Base-by-base conservation (phyloP, 1,140 invertebrate species). In the Lamellibrachia luymesi region DNA sequence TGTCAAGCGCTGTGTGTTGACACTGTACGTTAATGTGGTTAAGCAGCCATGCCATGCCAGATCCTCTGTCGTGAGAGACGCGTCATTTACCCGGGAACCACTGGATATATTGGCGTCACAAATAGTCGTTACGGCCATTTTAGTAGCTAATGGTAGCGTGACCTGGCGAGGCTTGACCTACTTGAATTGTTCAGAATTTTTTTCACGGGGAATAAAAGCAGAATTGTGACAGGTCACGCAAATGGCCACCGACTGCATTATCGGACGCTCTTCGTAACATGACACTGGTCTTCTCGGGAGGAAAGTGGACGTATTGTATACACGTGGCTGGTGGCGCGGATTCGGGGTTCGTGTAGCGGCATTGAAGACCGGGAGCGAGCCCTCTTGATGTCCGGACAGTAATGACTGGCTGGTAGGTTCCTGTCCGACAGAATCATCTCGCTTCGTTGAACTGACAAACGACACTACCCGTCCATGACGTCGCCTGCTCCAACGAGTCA, bases 121-220 rank as follows among this genome's bases (percentile, higher is more conserved):
- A 80, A 22, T 80, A 80, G 64, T 22, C 64, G 64, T 80, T 80
- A 80, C 64, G 64, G 64, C 64, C 64, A 80, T 80, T 80, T 80
- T 80, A 80, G 64, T 80, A 80, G 64, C 64, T 80, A 80, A 80
- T 80, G 64, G 64, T 80, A 80, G 64, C 64, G 64, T 80, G 64
- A 80, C 64, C 64, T 22, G 64, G 2, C 64, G 64, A 17, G 64
- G 64, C 64, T 80, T 80, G 64, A 80, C 64, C 64, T 80, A 80
- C 8, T 80, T 80, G 13, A 80, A 80, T 80, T 80, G 64, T 80
- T 80, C 13, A 22, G 64, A 22, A 22, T 80, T 80, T 80, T 80
- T 80, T 22, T 80, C 13, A 80, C 64, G 64, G 25, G 64, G 64
- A 80, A 80, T 80, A 80, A 80, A 80, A 80, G 64, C 64, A 22